These are phyloP conservation scores for Geodia barretti DNA, from an alignment of 37 sponge, comb jelly and placozoan genomes.

Conservation along the genomic window DNA sequence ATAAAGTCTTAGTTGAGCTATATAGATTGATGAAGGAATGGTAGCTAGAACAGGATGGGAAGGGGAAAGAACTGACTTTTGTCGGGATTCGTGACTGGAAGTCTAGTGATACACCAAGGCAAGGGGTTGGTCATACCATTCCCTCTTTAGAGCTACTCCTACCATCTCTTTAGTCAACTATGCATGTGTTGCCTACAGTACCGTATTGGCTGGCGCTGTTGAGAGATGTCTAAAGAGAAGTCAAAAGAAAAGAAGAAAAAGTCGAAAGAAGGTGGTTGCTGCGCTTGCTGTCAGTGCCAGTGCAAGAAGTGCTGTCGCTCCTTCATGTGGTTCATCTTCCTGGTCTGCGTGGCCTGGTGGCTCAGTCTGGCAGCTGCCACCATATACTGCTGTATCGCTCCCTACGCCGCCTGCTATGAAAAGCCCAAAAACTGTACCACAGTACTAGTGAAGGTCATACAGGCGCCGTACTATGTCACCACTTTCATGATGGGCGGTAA, in stretches of 20 bases:
- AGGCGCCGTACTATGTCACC: conserved; percentile 36
- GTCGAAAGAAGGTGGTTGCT: neutral
- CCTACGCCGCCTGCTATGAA: conserved; percentile 69
- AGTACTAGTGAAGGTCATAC: conserved; percentile 56
- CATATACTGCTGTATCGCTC: conserved; percentile 55
- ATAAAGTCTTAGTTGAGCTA: no score
- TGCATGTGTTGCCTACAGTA: no score
- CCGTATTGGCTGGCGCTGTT: no score
- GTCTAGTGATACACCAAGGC: no score
- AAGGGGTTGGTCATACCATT: no score
- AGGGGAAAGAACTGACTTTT: no score
- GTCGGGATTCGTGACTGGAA: no score
- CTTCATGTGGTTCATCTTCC: conserved; percentile 69
- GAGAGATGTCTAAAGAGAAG: neutral
- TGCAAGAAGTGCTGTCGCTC: conserved; percentile 13
- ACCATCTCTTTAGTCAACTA: no score
- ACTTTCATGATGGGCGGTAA: conserved; percentile 50
- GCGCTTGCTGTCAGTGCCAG: neutral
- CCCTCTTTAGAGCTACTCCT: no score
- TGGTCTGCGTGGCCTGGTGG: conserved; percentile 63
- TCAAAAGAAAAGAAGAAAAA: neutral
- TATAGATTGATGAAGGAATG: no score
- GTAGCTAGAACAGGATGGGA: no score
- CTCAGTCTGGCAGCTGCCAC: conserved; percentile 40
- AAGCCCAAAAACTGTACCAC: conserved; percentile 22